Evolutionary conservation across 2,797 vertebrate species (phyloP).

Genomic region (Anabas testudineus): DNA sequence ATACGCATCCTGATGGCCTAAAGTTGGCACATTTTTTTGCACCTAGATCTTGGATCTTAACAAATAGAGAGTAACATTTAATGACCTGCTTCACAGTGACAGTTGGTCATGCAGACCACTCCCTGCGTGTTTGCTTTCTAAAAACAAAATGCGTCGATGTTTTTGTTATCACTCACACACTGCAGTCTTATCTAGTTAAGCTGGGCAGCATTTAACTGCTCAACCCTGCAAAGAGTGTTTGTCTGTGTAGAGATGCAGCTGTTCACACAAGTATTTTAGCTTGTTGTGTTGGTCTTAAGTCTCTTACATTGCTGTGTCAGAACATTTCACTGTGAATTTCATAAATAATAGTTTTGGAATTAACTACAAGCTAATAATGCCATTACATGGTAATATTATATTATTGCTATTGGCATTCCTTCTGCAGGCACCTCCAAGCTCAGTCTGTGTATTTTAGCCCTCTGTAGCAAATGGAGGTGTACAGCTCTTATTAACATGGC

Average conservation of each 20-base stretch:
- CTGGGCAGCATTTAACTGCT: slow-evolving; percentile 10
- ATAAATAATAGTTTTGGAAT: background rate
- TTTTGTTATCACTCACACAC: slow-evolving; percentile 36
- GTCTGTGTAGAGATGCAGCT: slow-evolving; percentile 10
- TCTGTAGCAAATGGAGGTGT: background rate
- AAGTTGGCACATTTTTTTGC: background rate
- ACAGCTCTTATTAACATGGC: background rate
- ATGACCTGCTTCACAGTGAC: slow-evolving; percentile 11
- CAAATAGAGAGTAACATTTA: background rate
- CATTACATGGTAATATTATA: background rate
- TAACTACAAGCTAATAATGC: background rate
- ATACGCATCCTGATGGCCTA: background rate
- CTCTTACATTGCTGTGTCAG: background rate
- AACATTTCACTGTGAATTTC: background rate
- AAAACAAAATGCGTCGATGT: slow-evolving; percentile 15
- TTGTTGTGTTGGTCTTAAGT: background rate
- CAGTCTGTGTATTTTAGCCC: background rate
- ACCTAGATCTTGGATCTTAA: background rate
- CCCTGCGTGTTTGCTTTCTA: slow-evolving; percentile 30
- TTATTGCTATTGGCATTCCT: background rate
- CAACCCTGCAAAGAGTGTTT: slow-evolving; percentile 22
- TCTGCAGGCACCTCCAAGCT: background rate
- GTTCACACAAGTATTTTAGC: background rate
- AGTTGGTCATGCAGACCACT: slow-evolving; percentile 33
- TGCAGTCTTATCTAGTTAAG: slow-evolving; percentile 41